Conservation (phyloP, 1,140 invertebrate genomes). For the Sinonovacula constricta region DNA sequence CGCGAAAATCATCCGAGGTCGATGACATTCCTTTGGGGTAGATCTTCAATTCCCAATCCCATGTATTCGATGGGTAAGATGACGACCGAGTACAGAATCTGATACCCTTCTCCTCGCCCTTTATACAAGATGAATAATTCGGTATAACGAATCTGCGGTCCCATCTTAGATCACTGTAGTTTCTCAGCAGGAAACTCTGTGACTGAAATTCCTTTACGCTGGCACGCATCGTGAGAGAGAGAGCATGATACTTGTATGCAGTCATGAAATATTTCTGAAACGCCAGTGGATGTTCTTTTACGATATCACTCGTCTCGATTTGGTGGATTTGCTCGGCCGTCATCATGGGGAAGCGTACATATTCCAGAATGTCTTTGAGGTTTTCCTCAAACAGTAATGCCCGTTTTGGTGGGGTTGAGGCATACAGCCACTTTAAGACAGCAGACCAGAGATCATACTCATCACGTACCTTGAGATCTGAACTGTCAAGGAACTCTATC, state of each 20-base stretch:
- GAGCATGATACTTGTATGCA: conserved; percentile 79
- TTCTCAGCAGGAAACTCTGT: conserved; percentile 75
- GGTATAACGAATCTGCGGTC: conserved; percentile 77
- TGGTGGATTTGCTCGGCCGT: conserved; percentile 77
- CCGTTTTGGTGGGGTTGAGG: conserved; percentile 68
- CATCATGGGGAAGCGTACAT: conserved; percentile 79
- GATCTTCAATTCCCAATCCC: conserved; percentile 79
- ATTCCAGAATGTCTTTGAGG: conserved; percentile 68
- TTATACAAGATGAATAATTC: conserved; percentile 62
- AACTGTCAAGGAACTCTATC: conserved; percentile 78
- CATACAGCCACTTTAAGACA: conserved; percentile 70
- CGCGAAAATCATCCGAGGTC: conserved; percentile 73
- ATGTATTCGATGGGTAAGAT: conserved; percentile 76
- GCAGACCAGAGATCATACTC: conserved; percentile 75
- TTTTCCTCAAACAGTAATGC: conserved; percentile 66
- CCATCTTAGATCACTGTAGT: conserved; percentile 79
- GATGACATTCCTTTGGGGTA: conserved; percentile 72
- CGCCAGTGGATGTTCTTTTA: conserved; percentile 69
- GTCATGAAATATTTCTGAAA: conserved; percentile 76
- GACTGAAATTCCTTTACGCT: conserved; percentile 75
- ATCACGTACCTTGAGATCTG: conserved; percentile 76
- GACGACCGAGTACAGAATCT: conserved; percentile 78
- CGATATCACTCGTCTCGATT: conserved; percentile 72
- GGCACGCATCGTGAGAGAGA: conserved; percentile 74
- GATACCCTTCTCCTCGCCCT: conserved; percentile 71